Evolutionary conservation across 2,797 vertebrate genomes (phyloP).

Genomic region (Amblyraja radiata): DNA sequence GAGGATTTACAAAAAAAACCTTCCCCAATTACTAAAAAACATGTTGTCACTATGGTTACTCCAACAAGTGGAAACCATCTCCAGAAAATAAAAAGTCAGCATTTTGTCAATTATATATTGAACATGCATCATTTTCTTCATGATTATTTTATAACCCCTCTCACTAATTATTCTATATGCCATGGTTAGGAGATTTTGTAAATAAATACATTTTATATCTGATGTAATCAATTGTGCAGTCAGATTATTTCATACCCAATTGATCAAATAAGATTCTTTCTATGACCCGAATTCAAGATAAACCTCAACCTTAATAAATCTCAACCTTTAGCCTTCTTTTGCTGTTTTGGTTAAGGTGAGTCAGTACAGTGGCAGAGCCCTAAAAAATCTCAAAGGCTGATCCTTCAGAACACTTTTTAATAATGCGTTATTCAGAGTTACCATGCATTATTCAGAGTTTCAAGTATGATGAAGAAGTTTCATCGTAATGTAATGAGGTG

Average conservation of each 20-base stretch:
- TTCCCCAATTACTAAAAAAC: neutral
- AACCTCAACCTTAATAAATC: neutral
- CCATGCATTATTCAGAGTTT: too few species aligned
- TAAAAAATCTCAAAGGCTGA: neutral
- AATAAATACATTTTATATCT: neutral
- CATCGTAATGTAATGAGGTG: too few species aligned
- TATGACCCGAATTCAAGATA: neutral
- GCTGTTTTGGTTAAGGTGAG: neutral
- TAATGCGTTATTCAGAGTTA: neutral
- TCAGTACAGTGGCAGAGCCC: neutral
- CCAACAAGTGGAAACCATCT: too few species aligned
- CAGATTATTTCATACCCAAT: neutral
- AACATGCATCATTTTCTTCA: neutral
- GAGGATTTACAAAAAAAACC: neutral
- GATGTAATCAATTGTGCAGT: neutral
- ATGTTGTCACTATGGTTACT: neutral
- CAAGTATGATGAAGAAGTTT: too few species aligned
- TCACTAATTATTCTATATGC: neutral
- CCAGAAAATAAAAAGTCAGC: neutral
- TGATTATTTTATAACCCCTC: neutral
- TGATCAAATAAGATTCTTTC: neutral
- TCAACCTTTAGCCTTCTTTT: neutral
- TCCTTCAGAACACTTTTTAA: neutral
- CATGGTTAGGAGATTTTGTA: neutral
- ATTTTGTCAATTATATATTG: neutral